Evolutionary conservation across 2,113 vertebrate species (phyloP).

Genomic region (Felis chaus): DNA sequence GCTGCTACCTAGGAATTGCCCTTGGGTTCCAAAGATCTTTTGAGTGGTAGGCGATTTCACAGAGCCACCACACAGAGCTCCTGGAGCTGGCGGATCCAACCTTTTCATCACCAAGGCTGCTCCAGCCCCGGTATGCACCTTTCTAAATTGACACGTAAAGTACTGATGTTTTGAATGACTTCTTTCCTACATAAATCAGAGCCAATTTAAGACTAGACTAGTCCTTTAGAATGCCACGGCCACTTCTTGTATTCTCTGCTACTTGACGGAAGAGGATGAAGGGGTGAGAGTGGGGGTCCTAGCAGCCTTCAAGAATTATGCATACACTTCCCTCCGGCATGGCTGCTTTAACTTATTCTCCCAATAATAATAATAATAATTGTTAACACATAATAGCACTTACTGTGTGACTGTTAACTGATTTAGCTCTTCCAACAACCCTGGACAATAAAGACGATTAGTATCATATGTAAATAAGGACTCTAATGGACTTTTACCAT

Average conservation of each 20-base stretch:
- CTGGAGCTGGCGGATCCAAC: background rate
- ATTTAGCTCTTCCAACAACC: background rate
- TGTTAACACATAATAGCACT: background rate
- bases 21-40: too few relatives aligned
- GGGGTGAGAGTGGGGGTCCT: too few relatives aligned
- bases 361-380: background rate
- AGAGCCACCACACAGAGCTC: background rate
- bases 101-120: background rate
- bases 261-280: background rate
- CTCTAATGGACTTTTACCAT: background rate
- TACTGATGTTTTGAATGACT: background rate
- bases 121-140: background rate
- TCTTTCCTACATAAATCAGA: background rate
- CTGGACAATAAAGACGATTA: background rate
- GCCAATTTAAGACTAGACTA: background rate
- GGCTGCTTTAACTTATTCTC: background rate
- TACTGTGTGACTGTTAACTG: background rate
- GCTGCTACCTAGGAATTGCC: background rate
- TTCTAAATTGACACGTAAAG: background rate
- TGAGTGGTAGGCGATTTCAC: fast-evolving
- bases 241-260: background rate
- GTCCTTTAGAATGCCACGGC: background rate
- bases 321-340: background rate
- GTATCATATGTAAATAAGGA: background rate
- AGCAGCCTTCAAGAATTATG: background rate